Conservation (phyloP, 2,797 vertebrate genomes). For the Sebastes aleutianus region DNA sequence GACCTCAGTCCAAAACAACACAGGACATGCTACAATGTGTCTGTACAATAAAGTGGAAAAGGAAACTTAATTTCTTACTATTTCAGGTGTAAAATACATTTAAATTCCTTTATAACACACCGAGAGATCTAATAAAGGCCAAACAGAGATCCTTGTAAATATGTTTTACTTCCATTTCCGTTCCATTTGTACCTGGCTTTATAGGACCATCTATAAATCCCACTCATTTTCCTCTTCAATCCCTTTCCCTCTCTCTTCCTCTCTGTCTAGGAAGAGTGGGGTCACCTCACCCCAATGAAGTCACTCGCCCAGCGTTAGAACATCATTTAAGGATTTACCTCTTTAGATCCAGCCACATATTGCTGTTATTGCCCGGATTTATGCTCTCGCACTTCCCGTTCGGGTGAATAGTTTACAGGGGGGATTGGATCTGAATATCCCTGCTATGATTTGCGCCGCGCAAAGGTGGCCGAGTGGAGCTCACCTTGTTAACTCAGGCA, state of each 20-base stretch:
- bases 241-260: neutral
- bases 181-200: slow-evolving; percentile 2
- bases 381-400: slow-evolving; percentile 69
- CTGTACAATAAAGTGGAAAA: neutral
- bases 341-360: slow-evolving; percentile 68
- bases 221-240: neutral
- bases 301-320: slow-evolving; percentile 57
- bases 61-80: neutral
- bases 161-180: neutral
- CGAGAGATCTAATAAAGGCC: neutral
- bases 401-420: slow-evolving; percentile 72
- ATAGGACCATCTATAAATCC: slow-evolving; percentile 10
- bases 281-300: slow-evolving; percentile 69
- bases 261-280: slow-evolving; percentile 44
- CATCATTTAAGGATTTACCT: slow-evolving; percentile 72
- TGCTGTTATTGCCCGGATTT: slow-evolving; percentile 77
- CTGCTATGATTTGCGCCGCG: slow-evolving; percentile 64
- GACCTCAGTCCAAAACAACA: neutral
- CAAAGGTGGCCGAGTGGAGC: slow-evolving; percentile 68
- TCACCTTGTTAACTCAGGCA: slow-evolving; percentile 82
- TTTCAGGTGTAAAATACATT: neutral
- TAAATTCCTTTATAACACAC: neutral
- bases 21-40: neutral
- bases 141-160: neutral
- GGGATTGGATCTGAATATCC: slow-evolving; percentile 74